Evolutionary conservation across 2,888 invertebrate genomes (phyloP).

Genomic region (Polydrusus cervinus): DNA sequence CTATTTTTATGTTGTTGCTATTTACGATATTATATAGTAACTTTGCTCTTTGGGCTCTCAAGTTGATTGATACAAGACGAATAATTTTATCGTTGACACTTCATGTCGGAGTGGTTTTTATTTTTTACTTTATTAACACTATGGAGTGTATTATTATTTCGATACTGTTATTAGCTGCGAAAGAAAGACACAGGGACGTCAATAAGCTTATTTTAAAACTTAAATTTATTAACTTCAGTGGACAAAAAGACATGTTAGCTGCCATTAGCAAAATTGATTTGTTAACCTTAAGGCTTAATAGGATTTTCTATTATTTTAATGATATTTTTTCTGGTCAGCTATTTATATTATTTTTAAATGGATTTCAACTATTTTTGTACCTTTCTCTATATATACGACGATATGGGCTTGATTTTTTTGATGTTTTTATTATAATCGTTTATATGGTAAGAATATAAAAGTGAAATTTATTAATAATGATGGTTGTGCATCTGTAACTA

Average conservation of each 20-base stretch:
- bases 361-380: background rate
- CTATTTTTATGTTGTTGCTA: background rate
- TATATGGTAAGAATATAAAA: background rate
- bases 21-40: background rate
- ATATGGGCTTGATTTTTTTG: background rate
- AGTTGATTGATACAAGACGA: background rate
- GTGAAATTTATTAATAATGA: no score
- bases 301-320: background rate
- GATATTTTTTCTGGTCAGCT: background rate
- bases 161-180: background rate
- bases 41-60: background rate
- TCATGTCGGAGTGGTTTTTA: no score
- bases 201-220: background rate
- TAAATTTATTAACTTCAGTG: background rate
- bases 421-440: background rate
- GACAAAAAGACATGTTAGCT: background rate
- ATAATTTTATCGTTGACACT: background rate
- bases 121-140: background rate
- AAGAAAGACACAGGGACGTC: background rate
- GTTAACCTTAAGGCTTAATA: background rate
- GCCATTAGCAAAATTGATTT: background rate
- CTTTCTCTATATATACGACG: background rate
- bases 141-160: background rate
- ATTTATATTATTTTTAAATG: background rate
- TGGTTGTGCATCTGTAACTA: no score